Conservation (phyloP, 2,888 invertebrate species). For the Orthosia cruda region DNA sequence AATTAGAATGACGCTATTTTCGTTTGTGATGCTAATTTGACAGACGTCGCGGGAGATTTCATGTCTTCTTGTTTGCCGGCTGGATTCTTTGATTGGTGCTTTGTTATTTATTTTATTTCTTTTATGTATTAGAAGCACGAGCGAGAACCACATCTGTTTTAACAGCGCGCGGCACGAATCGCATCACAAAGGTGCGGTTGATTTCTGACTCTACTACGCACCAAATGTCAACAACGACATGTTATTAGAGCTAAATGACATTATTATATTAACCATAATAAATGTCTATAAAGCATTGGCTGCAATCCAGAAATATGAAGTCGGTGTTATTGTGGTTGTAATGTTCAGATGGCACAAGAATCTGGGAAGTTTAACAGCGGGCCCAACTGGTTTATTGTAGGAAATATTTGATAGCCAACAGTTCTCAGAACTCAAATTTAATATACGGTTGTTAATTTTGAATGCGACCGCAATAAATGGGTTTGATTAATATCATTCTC, state of each 20-base stretch:
- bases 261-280: slow-evolving; percentile 77
- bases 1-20: slow-evolving; percentile 92
- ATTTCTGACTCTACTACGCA: slow-evolving; percentile 49
- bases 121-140: slow-evolving; percentile 71
- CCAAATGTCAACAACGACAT: slow-evolving; percentile 61
- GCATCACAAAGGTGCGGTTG: slow-evolving; percentile 59
- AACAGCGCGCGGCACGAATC: slow-evolving; percentile 65
- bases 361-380: slow-evolving; percentile 83
- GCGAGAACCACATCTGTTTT: slow-evolving; percentile 70
- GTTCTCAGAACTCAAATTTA: slow-evolving; percentile 88
- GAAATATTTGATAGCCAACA: slow-evolving; percentile 89
- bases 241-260: slow-evolving; percentile 76
- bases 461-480: slow-evolving; percentile 88
- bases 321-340: slow-evolving; percentile 78
- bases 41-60: slow-evolving; percentile 91
- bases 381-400: slow-evolving; percentile 85
- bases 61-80: slow-evolving; percentile 85
- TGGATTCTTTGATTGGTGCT: slow-evolving; percentile 87
- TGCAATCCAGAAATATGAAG: slow-evolving; percentile 83
- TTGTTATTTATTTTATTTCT: slow-evolving; percentile 81
- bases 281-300: slow-evolving; percentile 87
- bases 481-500: slow-evolving; percentile 90
- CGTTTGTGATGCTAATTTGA: slow-evolving; percentile 91
- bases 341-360: slow-evolving; percentile 78
- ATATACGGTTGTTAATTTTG: slow-evolving; percentile 87